Evolutionary conservation across 2,113 vertebrate genomes (phyloP).

Genomic region (Strix uralensis): DNA sequence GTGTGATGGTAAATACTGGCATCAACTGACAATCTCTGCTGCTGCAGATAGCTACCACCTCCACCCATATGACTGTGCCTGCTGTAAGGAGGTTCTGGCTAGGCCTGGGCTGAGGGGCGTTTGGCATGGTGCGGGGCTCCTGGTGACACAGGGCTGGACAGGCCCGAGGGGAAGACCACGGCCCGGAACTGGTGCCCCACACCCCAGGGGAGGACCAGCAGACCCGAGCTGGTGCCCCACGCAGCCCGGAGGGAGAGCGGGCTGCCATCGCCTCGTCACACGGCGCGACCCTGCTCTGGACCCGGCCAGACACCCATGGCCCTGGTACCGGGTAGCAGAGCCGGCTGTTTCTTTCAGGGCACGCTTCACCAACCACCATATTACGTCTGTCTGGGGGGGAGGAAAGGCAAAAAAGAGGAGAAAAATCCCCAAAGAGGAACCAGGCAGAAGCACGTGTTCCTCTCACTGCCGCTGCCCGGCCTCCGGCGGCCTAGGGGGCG

Average conservation of each 20-base stretch:
- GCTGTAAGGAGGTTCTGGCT: not conserved
- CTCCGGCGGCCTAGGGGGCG: no score
- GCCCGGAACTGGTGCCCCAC: accelerated
- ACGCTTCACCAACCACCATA: not conserved
- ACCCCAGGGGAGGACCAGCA: accelerated
- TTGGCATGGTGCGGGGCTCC: accelerated
- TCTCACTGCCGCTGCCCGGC: not conserved
- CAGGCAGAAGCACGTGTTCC: not conserved
- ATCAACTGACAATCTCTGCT: accelerated
- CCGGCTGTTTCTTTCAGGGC: no score
- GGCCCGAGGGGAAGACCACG: accelerated
- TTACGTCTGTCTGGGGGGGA: accelerated
- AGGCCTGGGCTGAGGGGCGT: not conserved
- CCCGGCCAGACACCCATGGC: not conserved
- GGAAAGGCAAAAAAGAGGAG: not conserved
- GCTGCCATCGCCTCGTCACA: accelerated
- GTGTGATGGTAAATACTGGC: accelerated
- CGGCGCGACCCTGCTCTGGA: accelerated
- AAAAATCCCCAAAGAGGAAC: not conserved
- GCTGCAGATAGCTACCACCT: not conserved
- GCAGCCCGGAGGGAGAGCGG: accelerated
- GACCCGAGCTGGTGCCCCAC: accelerated
- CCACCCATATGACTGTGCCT: accelerated
- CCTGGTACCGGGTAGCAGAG: no score
- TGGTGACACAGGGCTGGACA: not conserved